Base-by-base conservation (phyloP, 2,113 vertebrate species). In the Balaenoptera acutorostrata region DNA sequence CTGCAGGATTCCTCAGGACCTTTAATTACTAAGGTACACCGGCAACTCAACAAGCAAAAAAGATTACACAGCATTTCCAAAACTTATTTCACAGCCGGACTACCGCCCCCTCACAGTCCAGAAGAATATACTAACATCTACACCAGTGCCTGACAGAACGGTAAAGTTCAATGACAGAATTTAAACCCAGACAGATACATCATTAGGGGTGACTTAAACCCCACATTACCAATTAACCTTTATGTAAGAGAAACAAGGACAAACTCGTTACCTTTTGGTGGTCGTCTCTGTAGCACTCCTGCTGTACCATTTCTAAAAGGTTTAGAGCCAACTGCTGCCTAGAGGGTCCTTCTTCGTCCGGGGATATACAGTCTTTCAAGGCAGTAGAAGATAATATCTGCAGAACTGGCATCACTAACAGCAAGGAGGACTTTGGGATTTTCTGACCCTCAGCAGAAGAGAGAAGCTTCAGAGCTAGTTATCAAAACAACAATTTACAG, bases 321-420 rank as follows among this genome's bases (percentile, higher is more conserved):
- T 98, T 98, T 61, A 97, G 74, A 84, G 99, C 99, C 95, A 99
- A 91, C 61, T 99, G 98, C 63, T 99, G 99, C 96, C 99, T 99
- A 0, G 98, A 98, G 1, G 74, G 44, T 83, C 98, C 98, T 1
- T 98, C 99, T 72, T 98, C 98, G 11, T 96, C 97, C 55, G 98
- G 97, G 0, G 98, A 97, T 5, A 99, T 93, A 2, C 99, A 98
- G 86, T 99, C 99, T 46, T 99, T 99, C 90, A 99, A 97, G 18
- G 98, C 31, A 2, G 98, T 82, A 66, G 99, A 99, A 96, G 99
- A 99, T 8, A 99, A 96, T 6, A 99, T 99, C 98, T 99, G 99
- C 49, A 99, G 98, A 36, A 99, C 93, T 0, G 99, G 99, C 96
- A 99, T 99, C 89, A 99, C 97, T 90, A 99, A 97, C 88, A 99